A percentile compares a stretch with the other conserved stretches of the same genome.
These are phyloP conservation scores for Neosilurus mollespiculum DNA, from an alignment of 2,797 vertebrate species.

Conservation along the genomic window DNA sequence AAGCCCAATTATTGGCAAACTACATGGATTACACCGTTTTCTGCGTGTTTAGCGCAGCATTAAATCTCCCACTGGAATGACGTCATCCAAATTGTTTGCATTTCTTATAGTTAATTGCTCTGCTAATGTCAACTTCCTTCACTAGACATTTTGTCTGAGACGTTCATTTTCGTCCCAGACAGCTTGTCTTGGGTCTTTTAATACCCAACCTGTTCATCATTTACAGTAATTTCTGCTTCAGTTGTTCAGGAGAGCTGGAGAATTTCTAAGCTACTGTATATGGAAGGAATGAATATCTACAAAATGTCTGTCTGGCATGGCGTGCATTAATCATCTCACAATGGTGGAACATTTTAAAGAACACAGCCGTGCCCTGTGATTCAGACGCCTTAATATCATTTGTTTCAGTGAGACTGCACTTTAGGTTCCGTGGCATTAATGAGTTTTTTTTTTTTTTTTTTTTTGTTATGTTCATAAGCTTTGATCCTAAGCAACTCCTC, in stretches of 20 bases:
- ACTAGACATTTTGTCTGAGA: not conserved
- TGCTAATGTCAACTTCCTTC: slow-evolving; percentile 9
- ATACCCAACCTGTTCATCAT: slow-evolving; percentile 36
- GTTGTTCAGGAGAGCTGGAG: slow-evolving; percentile 13
- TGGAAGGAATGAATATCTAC: slow-evolving; percentile 38
- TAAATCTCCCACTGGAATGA: slow-evolving; percentile 8
- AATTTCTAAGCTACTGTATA: slow-evolving; percentile 23
- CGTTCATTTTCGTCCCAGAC: not conserved
- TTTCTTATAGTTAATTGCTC: not conserved
- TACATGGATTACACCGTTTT: slow-evolving; percentile 27
- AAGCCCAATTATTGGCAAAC: not conserved
- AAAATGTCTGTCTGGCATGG: slow-evolving; percentile 19
- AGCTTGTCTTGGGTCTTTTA: not conserved
- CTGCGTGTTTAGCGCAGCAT: not conserved
- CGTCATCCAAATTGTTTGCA: not conserved
- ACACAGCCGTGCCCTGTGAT: slow-evolving; percentile 47
- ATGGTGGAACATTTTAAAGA: slow-evolving; percentile 52
- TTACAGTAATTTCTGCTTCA: slow-evolving; percentile 40
- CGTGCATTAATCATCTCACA: slow-evolving; percentile 46
- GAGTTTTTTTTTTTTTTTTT: not conserved
- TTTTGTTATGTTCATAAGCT: not conserved
- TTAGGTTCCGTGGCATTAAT: not conserved
- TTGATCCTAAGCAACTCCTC: slow-evolving; percentile 34
- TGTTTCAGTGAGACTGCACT: not conserved
- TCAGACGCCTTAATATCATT: not conserved